These are phyloP conservation scores for Cheilosia variabilis DNA, from an alignment of 2,888 invertebrate species.

Conservation along the genomic window DNA sequence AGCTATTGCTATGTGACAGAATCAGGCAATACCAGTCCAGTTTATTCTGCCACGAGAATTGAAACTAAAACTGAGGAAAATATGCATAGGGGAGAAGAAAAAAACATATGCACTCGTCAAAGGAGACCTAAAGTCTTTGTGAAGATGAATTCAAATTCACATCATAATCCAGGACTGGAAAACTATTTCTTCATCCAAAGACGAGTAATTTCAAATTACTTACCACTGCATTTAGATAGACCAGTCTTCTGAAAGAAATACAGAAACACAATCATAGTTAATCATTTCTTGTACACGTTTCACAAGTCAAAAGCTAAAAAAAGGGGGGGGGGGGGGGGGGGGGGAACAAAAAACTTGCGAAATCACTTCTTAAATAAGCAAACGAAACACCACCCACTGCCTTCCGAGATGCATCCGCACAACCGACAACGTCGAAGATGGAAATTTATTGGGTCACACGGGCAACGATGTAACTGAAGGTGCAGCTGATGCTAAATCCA, in stretches of 20 bases:
- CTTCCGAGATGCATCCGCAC: conserved; percentile 10
- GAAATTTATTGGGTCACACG: conserved; percentile 61
- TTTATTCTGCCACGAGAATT: too few relatives aligned
- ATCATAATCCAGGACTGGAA: too few relatives aligned
- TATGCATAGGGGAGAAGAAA: too few relatives aligned
- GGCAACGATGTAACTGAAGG: conserved; percentile 30
- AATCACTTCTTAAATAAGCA: conserved; percentile 33
- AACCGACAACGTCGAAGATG: conserved; percentile 14
- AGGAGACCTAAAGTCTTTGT: too few relatives aligned
- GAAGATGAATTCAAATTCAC: too few relatives aligned
- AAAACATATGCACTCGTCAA: too few relatives aligned
- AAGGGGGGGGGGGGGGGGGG: not conserved
- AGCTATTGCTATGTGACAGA: too few relatives aligned
- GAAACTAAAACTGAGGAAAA: too few relatives aligned
- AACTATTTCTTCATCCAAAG: not conserved
- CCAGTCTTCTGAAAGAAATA: conserved; percentile 59
- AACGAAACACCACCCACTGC: conserved; percentile 28
- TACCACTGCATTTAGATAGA: conserved; percentile 65
- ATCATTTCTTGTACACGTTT: conserved; percentile 3
- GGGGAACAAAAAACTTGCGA: conserved; percentile 9
- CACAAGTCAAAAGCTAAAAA: not conserved
- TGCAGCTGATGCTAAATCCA: conserved; percentile 55
- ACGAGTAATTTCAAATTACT: conserved; percentile 16
- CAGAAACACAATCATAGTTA: conserved; percentile 37
- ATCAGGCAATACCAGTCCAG: too few relatives aligned